Evolutionary conservation across 2,888 invertebrate species (phyloP).

Genomic region (Hypercompe scribonia): DNA sequence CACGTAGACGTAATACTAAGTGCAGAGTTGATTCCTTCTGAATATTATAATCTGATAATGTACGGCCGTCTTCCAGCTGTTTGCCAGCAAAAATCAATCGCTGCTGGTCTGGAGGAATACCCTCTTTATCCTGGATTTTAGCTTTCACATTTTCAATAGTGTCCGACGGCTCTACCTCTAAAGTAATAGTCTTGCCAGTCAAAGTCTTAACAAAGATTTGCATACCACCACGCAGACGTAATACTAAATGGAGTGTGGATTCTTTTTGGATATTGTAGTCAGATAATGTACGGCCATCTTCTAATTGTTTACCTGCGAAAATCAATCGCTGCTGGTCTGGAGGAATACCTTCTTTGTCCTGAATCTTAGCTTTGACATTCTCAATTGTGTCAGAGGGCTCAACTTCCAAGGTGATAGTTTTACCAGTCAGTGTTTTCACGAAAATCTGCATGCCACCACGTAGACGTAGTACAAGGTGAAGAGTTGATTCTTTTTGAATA

Average conservation of each 20-base stretch:
- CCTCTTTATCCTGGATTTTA: slow-evolving; percentile 47
- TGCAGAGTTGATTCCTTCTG: slow-evolving; percentile 41
- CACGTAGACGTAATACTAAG: slow-evolving; percentile 33
- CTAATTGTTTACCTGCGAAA: slow-evolving; percentile 45
- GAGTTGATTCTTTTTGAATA: slow-evolving; percentile 41
- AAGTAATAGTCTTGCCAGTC: slow-evolving; percentile 40
- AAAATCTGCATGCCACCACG: slow-evolving; percentile 51
- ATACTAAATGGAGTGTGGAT: slow-evolving; percentile 31
- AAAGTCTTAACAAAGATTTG: slow-evolving; percentile 45
- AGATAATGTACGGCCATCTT: slow-evolving; percentile 34
- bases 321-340: slow-evolving; percentile 48
- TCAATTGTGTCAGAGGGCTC: slow-evolving; percentile 45
- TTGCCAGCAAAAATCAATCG: slow-evolving; percentile 46
- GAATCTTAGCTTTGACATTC: slow-evolving; percentile 46
- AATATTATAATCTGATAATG: slow-evolving; percentile 37
- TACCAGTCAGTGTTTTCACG: slow-evolving; percentile 41
- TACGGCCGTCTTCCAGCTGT: slow-evolving; percentile 42
- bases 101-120: slow-evolving; percentile 47
- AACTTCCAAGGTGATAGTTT: slow-evolving; percentile 40
- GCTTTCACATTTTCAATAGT: slow-evolving; percentile 48
- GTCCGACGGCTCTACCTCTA: slow-evolving; percentile 40
- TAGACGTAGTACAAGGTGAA: slow-evolving; percentile 37
- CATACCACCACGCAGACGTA: slow-evolving; percentile 46
- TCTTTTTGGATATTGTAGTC: slow-evolving; percentile 49
- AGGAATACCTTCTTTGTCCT: slow-evolving; percentile 46